Base-by-base conservation (phyloP, 2,797 vertebrate genomes). In the Pangasius djambal region DNA sequence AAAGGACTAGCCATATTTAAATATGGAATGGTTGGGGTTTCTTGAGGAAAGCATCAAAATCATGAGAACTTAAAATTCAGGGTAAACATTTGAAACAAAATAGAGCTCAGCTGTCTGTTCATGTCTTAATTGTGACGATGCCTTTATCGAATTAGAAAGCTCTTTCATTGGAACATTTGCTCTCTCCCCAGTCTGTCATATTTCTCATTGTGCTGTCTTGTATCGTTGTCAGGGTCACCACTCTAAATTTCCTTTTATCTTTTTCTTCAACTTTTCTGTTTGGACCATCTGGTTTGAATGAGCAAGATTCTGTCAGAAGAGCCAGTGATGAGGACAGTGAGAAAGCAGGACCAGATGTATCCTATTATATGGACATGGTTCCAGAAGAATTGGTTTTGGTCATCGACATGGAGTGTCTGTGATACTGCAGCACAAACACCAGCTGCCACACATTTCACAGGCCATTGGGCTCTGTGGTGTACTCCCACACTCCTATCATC, bases 361-460 rank as follows among this genome's bases (percentile, higher is more conserved):
- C 88, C 88, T 89, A 91, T 94, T 93, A 92, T 50, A 86, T 87
- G 89, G 87, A 92, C 78, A 83, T 63, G 72, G 16, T 85, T 89
- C 86, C 89, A 87, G 89, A 91, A 92, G 79, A 92, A 94, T 92
- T 92, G 91, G 82, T 88, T 91, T 92, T 92, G 70, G 65, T 92
- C 52, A 87, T 77, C 55, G 52, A 88, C 88, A 83, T 85, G 90
- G 91, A 18, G 61, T 34, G 1, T 52, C 83, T 86, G 85, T 59
- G 55, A 83, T 81, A 67, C 77, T 50, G 63, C 34, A 84, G 52
- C 84, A 70, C 89, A 90, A 92, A 91, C 90, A 92, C 87, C 92
- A 94, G 92, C 93, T 94, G 93, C 87, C 50, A n/a, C 86, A 91
- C 86, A 88, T 94, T 94, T 93, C 92, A 94, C 90, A 91, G 88